phyloP scores from a whole-genome alignment of 2,797 vertebrate genomes.

The Parauchenoglanis ngamensis region DNA sequence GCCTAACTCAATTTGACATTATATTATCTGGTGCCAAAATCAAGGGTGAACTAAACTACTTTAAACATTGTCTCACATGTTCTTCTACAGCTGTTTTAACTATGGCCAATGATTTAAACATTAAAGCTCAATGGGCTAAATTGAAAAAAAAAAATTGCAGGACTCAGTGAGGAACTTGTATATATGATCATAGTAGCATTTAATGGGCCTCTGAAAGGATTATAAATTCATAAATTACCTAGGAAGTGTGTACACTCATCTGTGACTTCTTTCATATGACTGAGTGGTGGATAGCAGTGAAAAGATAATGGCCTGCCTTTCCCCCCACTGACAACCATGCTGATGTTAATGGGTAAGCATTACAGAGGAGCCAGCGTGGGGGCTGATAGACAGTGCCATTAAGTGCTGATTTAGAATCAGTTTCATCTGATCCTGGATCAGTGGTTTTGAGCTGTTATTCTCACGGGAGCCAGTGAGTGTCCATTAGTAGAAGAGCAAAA shows the following conservation, averaged over 20 bases:
- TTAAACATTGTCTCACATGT: not conserved
- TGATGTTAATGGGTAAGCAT: slow-evolving; percentile 56
- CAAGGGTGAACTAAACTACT: not conserved
- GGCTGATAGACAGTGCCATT: slow-evolving; percentile 39
- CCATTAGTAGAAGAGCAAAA: slow-evolving; percentile 27
- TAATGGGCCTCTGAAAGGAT: slow-evolving; percentile 42
- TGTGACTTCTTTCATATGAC: slow-evolving; percentile 51
- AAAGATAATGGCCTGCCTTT: slow-evolving; percentile 52
- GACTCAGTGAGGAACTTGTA: slow-evolving; percentile 2
- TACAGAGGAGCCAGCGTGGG: slow-evolving; percentile 43
- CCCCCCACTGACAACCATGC: slow-evolving; percentile 45
- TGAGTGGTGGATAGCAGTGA: slow-evolving; percentile 47
- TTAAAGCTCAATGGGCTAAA: slow-evolving; percentile 5
- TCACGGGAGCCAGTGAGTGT: slow-evolving; percentile 29
- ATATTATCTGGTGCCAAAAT: not conserved
- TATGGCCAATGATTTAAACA: slow-evolving; percentile 19
- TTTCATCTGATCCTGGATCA: slow-evolving; percentile 46
- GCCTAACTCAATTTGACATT: slow-evolving; percentile 3
- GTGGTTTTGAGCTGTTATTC: slow-evolving; percentile 34
- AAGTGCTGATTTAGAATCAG: slow-evolving; percentile 57
- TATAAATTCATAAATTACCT: slow-evolving; percentile 50
- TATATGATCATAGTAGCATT: slow-evolving; percentile 34
- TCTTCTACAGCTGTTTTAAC: not conserved
- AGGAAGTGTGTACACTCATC: slow-evolving; percentile 45
- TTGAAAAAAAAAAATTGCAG: not conserved